Evolutionary conservation across 2,888 invertebrate species (phyloP).

Genomic region (Machimus rusticus): DNA sequence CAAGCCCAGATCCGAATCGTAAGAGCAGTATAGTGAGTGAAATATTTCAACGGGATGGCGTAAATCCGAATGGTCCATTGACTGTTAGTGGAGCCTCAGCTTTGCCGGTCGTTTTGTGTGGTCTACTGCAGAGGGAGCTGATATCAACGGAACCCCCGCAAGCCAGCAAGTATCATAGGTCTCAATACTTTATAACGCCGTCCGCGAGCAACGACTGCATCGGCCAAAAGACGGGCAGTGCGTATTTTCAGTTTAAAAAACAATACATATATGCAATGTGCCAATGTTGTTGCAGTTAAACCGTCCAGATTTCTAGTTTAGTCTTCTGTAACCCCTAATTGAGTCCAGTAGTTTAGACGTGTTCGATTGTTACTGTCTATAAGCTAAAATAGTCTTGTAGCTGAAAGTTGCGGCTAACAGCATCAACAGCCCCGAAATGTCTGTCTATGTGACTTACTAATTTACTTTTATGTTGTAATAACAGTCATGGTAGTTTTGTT

Average conservation of each 20-base stretch:
- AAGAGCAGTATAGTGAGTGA: conserved; percentile 43
- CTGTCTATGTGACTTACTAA: background rate
- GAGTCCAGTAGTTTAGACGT: conserved; percentile 2
- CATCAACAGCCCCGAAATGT: background rate
- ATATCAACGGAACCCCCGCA: conserved; percentile 47
- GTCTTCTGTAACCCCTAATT: background rate
- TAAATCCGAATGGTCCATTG: conserved; percentile 49
- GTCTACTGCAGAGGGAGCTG: conserved; percentile 61
- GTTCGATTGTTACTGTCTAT: background rate
- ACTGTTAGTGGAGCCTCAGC: conserved; percentile 58
- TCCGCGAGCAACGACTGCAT: conserved; percentile 48
- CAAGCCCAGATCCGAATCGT: conserved; percentile 31
- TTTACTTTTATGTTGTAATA: background rate
- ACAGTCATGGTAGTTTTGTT: background rate
- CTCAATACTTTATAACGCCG: conserved; percentile 49
- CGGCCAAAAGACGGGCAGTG: conserved; percentile 50
- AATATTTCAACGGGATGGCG: conserved; percentile 38
- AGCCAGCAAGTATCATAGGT: conserved; percentile 44
- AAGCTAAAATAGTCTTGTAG: background rate
- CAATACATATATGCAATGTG: background rate
- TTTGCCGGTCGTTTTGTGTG: conserved; percentile 64
- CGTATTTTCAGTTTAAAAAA: conserved; percentile 45
- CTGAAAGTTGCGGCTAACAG: background rate
- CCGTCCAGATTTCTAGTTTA: background rate
- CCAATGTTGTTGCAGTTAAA: background rate